Base-by-base conservation (phyloP, 1,140 invertebrate species). In the Cydia pomonella region DNA sequence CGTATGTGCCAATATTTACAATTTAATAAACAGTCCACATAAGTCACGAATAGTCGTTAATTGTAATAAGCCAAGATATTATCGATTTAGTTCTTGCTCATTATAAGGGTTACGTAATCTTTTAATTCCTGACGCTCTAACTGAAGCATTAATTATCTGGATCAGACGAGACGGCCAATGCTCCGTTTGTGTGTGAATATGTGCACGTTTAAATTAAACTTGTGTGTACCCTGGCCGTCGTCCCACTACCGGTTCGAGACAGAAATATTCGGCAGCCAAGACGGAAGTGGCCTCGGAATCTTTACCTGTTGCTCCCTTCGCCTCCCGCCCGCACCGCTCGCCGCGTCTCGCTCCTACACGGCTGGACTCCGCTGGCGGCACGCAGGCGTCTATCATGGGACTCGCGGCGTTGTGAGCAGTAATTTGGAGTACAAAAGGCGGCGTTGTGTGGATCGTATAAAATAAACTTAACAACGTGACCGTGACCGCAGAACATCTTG, bases 211-310 rank as follows among this genome's bases (percentile, higher is more conserved):
- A 81, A 82, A 80, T 81, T 84, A 78, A 84, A 84, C 75, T 82
- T 73, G 79, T 84, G 80, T 84, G 82, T 79, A 83, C 82, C 79
- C 85, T 91, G 91, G 89, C 90, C 79, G 85, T 81, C 83, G 84
- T 85, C 89, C 88, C 88, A 93, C 91, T 93, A 93, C 91, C 91
- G 90, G 91, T 93, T 92, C 87, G 86, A 90, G 86, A 92, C 90
- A 93, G 89, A 93, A 92, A 93, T 93, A 93, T 93, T 93, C 90
- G 91, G 90, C 91, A 91, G 89, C 90, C 84, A 91, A 93, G 91
- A 90, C 91, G 91, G 91, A 93, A 93, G 91, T 93, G 91, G 90
- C 89, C 91, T 93, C 91, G 91, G 91, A 91, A 93, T 93, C 91
- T 93, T 92, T 93, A 93, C 90, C 91, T 93, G 91, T 93, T 93